A percentile compares a stretch with the other conserved stretches of the same genome.
Conservation (phyloP, 1,140 invertebrate genomes). For the Drosophila trapezifrons region DNA sequence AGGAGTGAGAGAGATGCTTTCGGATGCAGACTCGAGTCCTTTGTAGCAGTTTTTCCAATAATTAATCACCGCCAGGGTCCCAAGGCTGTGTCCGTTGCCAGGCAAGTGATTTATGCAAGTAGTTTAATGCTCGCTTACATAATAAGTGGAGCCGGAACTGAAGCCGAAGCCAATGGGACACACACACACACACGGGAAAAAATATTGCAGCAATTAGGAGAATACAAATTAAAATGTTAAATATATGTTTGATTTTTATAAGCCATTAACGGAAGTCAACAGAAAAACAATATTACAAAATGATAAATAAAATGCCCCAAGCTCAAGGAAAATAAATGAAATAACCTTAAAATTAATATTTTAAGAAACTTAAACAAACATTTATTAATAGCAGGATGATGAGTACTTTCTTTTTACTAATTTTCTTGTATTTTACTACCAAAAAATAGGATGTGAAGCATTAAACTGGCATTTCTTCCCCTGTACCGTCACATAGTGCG, state of each 20-base stretch:
- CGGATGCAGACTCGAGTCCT: slow-evolving; percentile 33
- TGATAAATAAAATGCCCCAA: no score
- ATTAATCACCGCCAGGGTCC: slow-evolving; percentile 66
- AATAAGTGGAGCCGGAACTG: slow-evolving; percentile 63
- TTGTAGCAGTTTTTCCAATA: slow-evolving; percentile 66
- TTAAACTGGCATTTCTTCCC: neutral
- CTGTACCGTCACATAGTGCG: slow-evolving; percentile 31
- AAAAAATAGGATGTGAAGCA: neutral
- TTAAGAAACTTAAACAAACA: no score
- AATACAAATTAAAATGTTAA: neutral
- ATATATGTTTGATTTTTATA: no score
- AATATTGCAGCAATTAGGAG: neutral
- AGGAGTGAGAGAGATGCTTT: neutral
- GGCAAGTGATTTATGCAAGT: slow-evolving; percentile 77
- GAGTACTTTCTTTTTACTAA: neutral
- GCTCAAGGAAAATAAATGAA: no score
- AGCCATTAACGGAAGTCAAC: no score
- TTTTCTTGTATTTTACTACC: neutral
- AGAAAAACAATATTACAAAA: no score
- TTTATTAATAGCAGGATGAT: no score
- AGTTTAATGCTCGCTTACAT: slow-evolving; percentile 73
- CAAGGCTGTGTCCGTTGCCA: slow-evolving; percentile 47
- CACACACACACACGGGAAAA: neutral
- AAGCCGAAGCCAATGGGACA: slow-evolving; percentile 16
- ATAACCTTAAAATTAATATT: no score